Percentiles rank a stretch among this genome's conserved stretches.
Conservation (phyloP, 2,113 vertebrate genomes). For the Rhagologus leucostigma region DNA sequence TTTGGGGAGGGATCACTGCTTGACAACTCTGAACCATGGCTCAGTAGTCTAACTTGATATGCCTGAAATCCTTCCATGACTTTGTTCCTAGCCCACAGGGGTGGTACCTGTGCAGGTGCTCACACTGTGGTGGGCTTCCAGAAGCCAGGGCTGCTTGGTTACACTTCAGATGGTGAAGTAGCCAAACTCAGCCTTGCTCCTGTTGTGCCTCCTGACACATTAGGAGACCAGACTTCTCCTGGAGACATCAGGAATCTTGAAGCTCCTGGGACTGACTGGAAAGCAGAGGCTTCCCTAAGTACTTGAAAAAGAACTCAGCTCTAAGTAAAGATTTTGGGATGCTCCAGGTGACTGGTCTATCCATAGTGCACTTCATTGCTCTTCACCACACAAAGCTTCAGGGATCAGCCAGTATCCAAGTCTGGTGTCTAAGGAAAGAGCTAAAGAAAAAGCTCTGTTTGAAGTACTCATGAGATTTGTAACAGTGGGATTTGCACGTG, state of each 20-base stretch:
- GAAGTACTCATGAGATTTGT: background rate
- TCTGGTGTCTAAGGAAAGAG: background rate
- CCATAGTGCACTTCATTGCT: background rate
- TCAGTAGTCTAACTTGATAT: background rate
- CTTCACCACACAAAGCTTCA: background rate
- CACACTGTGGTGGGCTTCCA: background rate
- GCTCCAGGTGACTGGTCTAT: background rate
- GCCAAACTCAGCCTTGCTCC: background rate
- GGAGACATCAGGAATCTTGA: background rate
- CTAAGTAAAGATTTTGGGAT: background rate
- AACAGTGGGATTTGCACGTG: background rate
- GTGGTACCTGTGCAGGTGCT: background rate
- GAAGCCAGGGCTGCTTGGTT: background rate
- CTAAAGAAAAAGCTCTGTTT: background rate
- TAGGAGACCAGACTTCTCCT: background rate
- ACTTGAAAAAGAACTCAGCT: background rate
- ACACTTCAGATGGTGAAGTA: background rate
- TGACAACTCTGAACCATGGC: background rate
- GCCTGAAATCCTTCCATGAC: background rate
- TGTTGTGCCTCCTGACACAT: background rate
- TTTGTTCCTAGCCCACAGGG: background rate
- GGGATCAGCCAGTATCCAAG: background rate
- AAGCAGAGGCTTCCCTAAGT: background rate
- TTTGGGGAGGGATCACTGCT: background rate
- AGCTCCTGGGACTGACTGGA: background rate